Conservation (phyloP, 1,140 invertebrate species). For the Akabosia matsudoensis region DNA sequence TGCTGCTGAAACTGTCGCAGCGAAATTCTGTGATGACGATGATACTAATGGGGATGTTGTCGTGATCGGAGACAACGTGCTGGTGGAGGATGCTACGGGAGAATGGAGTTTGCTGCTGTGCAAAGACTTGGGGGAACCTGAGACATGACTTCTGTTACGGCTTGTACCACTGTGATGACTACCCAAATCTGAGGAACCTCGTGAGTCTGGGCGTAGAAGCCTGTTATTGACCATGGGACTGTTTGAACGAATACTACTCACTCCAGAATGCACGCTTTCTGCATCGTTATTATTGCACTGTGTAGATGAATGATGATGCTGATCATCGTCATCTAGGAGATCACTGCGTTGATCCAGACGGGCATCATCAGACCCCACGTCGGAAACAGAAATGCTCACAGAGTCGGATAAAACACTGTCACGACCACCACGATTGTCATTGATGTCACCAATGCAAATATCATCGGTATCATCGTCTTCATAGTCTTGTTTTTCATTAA, state of each 20-base stretch:
- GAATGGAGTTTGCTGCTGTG: background rate
- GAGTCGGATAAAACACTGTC: slow-evolving; percentile 34
- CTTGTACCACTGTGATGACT: background rate
- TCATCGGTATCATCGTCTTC: slow-evolving; percentile 21
- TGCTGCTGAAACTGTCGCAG: slow-evolving; percentile 3
- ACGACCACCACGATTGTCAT: slow-evolving; percentile 22
- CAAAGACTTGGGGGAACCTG: slow-evolving; percentile 1
- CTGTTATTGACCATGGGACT: background rate
- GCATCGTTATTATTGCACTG: background rate
- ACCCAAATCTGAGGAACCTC: background rate
- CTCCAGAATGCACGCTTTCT: slow-evolving; percentile 6
- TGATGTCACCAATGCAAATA: slow-evolving; percentile 26
- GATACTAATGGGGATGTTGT: background rate
- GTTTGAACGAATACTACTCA: background rate
- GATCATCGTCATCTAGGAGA: slow-evolving; percentile 27
- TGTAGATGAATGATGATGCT: background rate
- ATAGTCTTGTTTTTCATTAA: background rate
- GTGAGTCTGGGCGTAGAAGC: background rate
- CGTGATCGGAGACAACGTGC: background rate
- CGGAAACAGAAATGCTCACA: slow-evolving; percentile 33
- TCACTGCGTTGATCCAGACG: slow-evolving; percentile 12
- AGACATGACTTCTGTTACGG: background rate
- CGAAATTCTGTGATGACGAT: background rate
- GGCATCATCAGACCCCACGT: slow-evolving; percentile 28
- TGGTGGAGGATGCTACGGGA: background rate